Evolutionary conservation across 2,797 vertebrate genomes (phyloP).

Genomic region (Squalus acanthias): DNA sequence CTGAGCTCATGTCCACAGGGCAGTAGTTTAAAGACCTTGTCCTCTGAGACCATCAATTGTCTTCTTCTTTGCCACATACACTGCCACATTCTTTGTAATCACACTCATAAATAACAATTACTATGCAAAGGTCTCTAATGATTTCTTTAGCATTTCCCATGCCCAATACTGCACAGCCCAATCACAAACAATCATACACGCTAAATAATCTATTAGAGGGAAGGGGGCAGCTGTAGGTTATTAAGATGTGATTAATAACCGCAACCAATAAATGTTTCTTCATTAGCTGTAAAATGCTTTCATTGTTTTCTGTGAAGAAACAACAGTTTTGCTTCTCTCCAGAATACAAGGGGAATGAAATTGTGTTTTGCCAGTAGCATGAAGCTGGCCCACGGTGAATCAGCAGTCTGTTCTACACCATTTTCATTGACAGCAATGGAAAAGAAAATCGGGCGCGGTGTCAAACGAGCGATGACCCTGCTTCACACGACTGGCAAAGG

Average conservation of each 20-base stretch:
- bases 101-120: slow-evolving; percentile 27
- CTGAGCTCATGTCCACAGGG: slow-evolving; percentile 27
- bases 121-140: not conserved
- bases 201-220: not conserved
- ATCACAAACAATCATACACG: not conserved
- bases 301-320: not conserved
- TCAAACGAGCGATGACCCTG: not conserved
- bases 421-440: not conserved
- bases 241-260: slow-evolving; percentile 1
- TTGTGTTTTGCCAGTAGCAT: not conserved
- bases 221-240: not conserved
- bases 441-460: not conserved
- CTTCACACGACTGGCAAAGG: not conserved
- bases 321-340: not conserved
- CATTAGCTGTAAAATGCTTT: not conserved
- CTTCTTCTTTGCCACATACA: slow-evolving; percentile 10
- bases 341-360: not conserved
- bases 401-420: not conserved
- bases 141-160: slow-evolving; percentile 6
- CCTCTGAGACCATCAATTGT: not conserved
- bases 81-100: slow-evolving; percentile 13
- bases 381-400: not conserved
- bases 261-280: not conserved
- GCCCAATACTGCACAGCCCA: not conserved
- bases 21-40: slow-evolving; percentile 3